Evolutionary conservation across 2,888 invertebrate genomes (phyloP), one percentile per base, ranked within the genome.

Genomic region (Oxyscelio sp.): DNA sequence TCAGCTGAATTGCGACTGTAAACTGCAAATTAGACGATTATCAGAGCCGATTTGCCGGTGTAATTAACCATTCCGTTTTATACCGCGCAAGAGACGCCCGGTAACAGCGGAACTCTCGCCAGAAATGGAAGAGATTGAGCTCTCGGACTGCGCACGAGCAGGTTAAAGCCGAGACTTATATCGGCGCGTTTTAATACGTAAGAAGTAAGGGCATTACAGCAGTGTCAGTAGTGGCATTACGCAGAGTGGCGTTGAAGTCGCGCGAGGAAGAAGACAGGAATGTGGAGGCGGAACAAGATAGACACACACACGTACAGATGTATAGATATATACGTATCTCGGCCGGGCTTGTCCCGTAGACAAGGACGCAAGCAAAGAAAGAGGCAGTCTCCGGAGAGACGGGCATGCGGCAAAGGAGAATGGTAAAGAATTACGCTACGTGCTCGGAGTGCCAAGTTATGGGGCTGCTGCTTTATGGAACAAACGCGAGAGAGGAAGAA

Each of bases 381-480:
- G 66, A 79, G 78, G 71, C 66, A 85, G 70, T 75, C 83, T 73
- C 85, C 77, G 50, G 71, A 82, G 85, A 73, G 82, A 83, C 80
- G 79, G 54, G 79, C 66, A 77, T 70, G 74, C 75, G 82, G 77
- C 65, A 48, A 71, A 73, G 85, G 71, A 73, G 85, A 86, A 84
- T 74, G 84, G 87, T 90, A 90, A 91, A 90, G 89, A 91, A 90
- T 91, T 90, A 90, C 87, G 85, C 87, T 91, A 91, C 90, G 91
- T 91, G 90, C 86, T 78, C 77, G 63, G 91, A 85, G 85, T 90
- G 87, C 87, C 90, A 91, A 91, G 89, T 89, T 87, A 85, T 85
- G 77, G 81, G 77, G 77, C 68, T 83, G 78, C 78, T 78, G 77
- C 83, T 74, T 80, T 77, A 71, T 80, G 86, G 86, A 79, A 84